Evolutionary conservation across 2,797 vertebrate genomes (phyloP).

Genomic region (Eospalax fontanierii): DNA sequence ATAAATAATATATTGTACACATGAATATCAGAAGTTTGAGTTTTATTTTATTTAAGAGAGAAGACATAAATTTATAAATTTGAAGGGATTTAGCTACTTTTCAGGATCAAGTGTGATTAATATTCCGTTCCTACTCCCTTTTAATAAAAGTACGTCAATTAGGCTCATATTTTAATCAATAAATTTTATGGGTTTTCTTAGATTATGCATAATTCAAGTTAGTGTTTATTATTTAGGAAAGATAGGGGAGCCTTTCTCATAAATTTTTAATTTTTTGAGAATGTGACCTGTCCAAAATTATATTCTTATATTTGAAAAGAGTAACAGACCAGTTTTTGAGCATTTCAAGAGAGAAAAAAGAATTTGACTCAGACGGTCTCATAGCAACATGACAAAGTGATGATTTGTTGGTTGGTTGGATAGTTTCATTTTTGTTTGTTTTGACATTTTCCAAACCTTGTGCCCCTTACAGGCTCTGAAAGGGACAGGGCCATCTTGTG

Average conservation of each 20-base stretch:
- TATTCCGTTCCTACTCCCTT: neutral
- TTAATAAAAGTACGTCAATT: neutral
- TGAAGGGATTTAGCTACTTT: neutral
- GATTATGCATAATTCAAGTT: constrained; percentile 6
- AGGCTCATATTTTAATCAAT: neutral
- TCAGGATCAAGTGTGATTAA: neutral
- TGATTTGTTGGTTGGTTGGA: neutral
- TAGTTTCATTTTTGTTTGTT: neutral
- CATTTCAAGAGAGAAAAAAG: neutral
- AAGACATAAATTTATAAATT: neutral
- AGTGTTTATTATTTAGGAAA: neutral
- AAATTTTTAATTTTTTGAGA: neutral
- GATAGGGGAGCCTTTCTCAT: neutral
- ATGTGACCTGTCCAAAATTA: neutral
- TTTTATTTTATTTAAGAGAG: neutral
- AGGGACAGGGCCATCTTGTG: too few species aligned
- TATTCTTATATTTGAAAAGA: neutral
- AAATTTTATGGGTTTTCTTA: constrained; percentile 7
- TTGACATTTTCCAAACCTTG: neutral
- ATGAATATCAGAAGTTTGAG: neutral
- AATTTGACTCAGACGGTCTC: neutral
- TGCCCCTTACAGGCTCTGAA: too few species aligned
- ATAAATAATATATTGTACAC: neutral
- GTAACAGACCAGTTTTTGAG: neutral
- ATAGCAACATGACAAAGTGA: neutral